phyloP scores from a whole-genome alignment of 92 coral and sea anemone species.

The Ricordea florida region DNA sequence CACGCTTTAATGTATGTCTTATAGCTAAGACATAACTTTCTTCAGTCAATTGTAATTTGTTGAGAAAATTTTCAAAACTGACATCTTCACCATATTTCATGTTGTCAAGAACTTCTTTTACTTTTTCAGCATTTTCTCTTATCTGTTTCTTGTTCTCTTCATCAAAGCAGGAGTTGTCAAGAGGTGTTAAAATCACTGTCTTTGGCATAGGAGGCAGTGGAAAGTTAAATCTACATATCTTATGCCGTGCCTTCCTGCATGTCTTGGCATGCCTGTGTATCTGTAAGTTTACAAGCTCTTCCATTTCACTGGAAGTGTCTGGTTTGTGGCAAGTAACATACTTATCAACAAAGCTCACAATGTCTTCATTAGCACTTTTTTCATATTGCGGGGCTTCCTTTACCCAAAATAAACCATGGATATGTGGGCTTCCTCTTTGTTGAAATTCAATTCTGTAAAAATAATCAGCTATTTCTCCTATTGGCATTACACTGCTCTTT shows the following conservation, averaged over 20 bases:
- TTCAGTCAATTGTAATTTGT: no score
- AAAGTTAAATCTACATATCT: slow-evolving; percentile 50
- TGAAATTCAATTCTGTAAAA: no score
- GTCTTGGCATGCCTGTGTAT: no score
- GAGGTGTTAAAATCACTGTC: slow-evolving; percentile 44
- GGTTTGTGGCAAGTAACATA: slow-evolving; percentile 36
- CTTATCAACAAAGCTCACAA: slow-evolving; percentile 40
- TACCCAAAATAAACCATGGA: no score
- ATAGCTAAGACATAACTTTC: no score
- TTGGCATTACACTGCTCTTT: slow-evolving; percentile 42
- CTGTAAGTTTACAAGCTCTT: slow-evolving; percentile 46
- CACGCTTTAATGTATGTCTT: no score
- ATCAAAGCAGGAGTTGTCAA: slow-evolving; percentile 27
- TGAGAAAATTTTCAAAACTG: slow-evolving; percentile 22
- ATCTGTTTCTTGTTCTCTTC: not conserved
- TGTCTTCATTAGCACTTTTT: slow-evolving; percentile 4
- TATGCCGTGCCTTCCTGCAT: no score
- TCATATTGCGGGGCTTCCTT: slow-evolving; percentile 35
- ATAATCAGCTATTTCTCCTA: no score
- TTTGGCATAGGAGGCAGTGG: slow-evolving; percentile 57
- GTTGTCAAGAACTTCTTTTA: not conserved
- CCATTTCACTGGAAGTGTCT: not conserved
- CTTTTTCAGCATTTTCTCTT: slow-evolving; percentile 21
- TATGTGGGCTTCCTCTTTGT: no score
- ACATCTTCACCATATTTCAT: slow-evolving; percentile 23